Percentiles rank a stretch among this genome's conserved stretches.
phyloP scores from a whole-genome alignment of 2,113 vertebrate genomes.

The Nothocercus nigrocapillus region DNA sequence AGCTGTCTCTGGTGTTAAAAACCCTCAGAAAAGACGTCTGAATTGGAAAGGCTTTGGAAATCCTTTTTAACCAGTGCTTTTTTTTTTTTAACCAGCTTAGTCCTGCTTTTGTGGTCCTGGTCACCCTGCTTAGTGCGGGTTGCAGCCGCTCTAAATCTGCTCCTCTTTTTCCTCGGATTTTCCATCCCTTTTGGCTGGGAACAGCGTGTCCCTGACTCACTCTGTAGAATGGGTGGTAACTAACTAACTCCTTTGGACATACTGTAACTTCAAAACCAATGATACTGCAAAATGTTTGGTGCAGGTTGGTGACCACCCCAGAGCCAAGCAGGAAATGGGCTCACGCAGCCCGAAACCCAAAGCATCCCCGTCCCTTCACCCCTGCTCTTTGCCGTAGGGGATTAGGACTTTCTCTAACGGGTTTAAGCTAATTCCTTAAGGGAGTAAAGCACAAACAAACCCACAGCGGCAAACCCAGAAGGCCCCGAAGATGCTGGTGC shows the following conservation, averaged over 20 bases:
- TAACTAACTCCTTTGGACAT: neutral
- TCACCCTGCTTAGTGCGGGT: neutral
- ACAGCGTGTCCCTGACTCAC: neutral
- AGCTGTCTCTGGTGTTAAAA: fast-evolving
- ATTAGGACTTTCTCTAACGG: neutral
- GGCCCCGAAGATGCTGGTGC: neutral
- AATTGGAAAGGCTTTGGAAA: neutral
- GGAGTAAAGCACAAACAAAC: neutral
- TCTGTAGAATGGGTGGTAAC: neutral
- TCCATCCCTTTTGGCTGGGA: neutral
- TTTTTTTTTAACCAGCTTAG: neutral
- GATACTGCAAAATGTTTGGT: neutral
- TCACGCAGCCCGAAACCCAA: fast-evolving
- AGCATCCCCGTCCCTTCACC: neutral
- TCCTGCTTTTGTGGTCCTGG: neutral
- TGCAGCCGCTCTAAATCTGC: neutral
- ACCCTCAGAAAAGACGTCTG: neutral
- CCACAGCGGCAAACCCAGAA: neutral
- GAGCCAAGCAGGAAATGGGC: fast-evolving
- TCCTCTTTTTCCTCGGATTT: neutral
- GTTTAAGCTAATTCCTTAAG: constrained; percentile 13
- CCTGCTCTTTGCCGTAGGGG: neutral
- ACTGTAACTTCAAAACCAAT: neutral
- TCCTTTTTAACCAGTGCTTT: neutral
- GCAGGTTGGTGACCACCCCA: neutral